Evolutionary conservation across 2,888 invertebrate genomes (phyloP), one percentile per base, ranked within the genome.

Genomic region (Plebejus anna): DNA sequence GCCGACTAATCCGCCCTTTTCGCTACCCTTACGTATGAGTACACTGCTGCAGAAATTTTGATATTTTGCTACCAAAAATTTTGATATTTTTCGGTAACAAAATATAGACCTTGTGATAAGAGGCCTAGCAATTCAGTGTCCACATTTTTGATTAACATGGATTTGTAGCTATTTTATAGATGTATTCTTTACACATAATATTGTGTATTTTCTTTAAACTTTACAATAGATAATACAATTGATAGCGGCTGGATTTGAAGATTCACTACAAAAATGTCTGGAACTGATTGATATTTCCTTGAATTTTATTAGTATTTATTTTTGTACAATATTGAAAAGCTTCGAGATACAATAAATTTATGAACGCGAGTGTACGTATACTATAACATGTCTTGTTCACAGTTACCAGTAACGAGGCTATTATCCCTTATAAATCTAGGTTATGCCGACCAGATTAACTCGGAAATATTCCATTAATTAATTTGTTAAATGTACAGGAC

Each of bases 351-450:
- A 70, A 16, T 47, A 47, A 13, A 61, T 13, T 72, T 47, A 32
- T 55, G 32, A 16, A 7, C 59, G 0, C 36, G 59, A 82, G 82
- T 80, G 81, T 80, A 79, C 78, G 78, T 78, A 72, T 78, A 85
- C 89, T 89, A 88, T 87, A 82, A 88, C 87, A 89, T 88, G 90
- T 88, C 91, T 89, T 90, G 90, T 91, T 88, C 85, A 84, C 82
- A 80, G 84, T 84, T 82, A 83, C 87, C 87, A 86, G 88, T 90
- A 90, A 90, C 89, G 85, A 88, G 86, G 87, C 86, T 87, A 92
- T 92, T 90, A 92, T 91, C 88, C 89, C 83, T 82, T 85, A 88
- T 92, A 91, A 92, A 91, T 92, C 89, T 90, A 89, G 89, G 89
- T 88, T 89, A 89, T 85, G 82, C 79, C 82, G 85, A 85, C 84